These are phyloP conservation scores for Lordiphosa clarofinis DNA, from an alignment of 1,140 invertebrate genomes.

Conservation along the genomic window DNA sequence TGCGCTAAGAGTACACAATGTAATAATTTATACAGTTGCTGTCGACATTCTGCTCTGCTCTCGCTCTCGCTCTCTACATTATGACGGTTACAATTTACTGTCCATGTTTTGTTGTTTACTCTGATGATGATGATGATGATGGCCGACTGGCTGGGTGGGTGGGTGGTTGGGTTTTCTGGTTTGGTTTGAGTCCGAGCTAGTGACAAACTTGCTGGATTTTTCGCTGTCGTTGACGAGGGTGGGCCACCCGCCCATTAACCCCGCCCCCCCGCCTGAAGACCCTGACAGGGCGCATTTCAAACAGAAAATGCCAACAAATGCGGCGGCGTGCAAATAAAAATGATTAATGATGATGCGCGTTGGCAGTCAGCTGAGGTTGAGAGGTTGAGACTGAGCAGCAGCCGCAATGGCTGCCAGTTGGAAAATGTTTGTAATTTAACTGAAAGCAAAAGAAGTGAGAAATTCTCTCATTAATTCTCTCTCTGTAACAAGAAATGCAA, in stretches of 20 bases:
- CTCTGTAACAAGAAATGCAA: neutral
- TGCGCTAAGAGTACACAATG: constrained; percentile 77
- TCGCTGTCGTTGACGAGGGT: constrained; percentile 59
- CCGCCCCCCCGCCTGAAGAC: constrained; percentile 5
- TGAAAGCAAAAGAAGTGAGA: neutral
- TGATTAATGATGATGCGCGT: constrained; percentile 79
- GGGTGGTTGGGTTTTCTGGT: constrained; percentile 13
- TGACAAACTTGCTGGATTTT: constrained; percentile 71
- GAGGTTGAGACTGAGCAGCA: constrained; percentile 20
- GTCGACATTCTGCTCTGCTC: constrained; percentile 36
- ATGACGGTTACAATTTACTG: constrained; percentile 76
- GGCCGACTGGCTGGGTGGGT: constrained; percentile 36
- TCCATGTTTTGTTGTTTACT: constrained; percentile 75
- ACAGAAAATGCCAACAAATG: constrained; percentile 72
- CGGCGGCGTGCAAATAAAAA: constrained; percentile 78
- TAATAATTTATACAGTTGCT: constrained; percentile 78
- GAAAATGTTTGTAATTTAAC: constrained; percentile 22
- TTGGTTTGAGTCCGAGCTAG: constrained; percentile 38
- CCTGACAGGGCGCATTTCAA: constrained; percentile 52
- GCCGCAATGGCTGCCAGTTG: constrained; percentile 54
- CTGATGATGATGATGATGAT: constrained; percentile 60
- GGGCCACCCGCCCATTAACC: constrained; percentile 36
- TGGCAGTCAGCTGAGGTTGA: constrained; percentile 46
- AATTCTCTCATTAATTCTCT: too few relatives aligned
- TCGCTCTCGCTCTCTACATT: constrained; percentile 50